Conservation (phyloP, 2,888 invertebrate genomes). For the Chouioia cunea region DNA sequence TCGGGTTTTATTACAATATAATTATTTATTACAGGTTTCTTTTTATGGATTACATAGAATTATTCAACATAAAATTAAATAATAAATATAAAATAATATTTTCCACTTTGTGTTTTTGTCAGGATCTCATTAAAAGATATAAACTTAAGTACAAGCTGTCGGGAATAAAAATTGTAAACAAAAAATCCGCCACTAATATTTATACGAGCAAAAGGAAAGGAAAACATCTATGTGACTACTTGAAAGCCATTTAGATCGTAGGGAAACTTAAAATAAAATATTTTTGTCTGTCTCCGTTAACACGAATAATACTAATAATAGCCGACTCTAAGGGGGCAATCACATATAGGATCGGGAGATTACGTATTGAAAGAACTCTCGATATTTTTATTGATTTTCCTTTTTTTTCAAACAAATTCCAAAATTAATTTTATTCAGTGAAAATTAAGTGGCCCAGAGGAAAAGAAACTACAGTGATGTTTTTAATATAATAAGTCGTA, state of each 20-base stretch:
- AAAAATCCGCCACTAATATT: constrained; percentile 11
- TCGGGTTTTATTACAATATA: constrained; percentile 9
- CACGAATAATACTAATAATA: constrained; percentile 36
- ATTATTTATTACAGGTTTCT: constrained; percentile 33
- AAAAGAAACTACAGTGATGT: constrained; percentile 37
- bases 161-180: constrained; percentile 43
- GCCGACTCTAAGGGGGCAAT: constrained; percentile 9
- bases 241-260: constrained; percentile 25
- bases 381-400: constrained; percentile 9
- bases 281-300: background rate
- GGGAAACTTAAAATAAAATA: constrained; percentile 26
- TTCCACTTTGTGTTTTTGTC: constrained; percentile 22
- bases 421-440: constrained; percentile 48
- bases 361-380: constrained; percentile 28
- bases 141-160: constrained; percentile 42
- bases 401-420: constrained; percentile 39
- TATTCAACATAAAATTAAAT: constrained; percentile 45
- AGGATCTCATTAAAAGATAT: constrained; percentile 21
- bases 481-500: constrained; percentile 40
- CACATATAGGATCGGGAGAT: constrained; percentile 23
- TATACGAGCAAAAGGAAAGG: background rate
- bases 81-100: constrained; percentile 40
- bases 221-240: constrained; percentile 23
- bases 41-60: constrained; percentile 32
- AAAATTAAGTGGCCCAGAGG: constrained; percentile 42